Evolutionary conservation across 2,888 invertebrate species (phyloP).

Genomic region (Osmoderma eremita): DNA sequence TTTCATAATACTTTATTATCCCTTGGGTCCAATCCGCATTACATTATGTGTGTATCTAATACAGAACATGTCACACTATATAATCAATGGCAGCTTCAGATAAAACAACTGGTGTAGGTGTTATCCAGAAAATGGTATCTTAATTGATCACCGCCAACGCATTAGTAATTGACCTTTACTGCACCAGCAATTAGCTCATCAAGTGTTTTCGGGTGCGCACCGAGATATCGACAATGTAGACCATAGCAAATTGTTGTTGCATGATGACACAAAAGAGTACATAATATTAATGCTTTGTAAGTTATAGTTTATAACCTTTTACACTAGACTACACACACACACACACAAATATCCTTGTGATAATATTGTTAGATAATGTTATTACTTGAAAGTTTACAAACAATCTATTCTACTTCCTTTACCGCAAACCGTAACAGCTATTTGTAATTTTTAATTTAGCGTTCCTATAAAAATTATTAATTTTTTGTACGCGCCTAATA

Average conservation of each 20-base stretch:
- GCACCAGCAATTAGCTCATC: background rate
- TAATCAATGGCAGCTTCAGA: too few relatives aligned
- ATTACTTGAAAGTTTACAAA: background rate
- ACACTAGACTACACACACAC: background rate
- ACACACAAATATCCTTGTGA: background rate
- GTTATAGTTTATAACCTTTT: too few relatives aligned
- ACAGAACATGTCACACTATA: too few relatives aligned
- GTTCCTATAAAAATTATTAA: background rate
- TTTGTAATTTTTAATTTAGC: slow-evolving; percentile 15
- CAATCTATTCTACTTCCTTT: slow-evolving; percentile 8
- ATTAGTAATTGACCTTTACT: slow-evolving; percentile 12
- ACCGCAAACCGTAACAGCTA: slow-evolving; percentile 16
- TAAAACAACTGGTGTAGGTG: too few relatives aligned
- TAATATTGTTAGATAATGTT: background rate
- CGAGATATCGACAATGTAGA: background rate
- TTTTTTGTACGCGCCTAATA: background rate
- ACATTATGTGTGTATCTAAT: too few relatives aligned
- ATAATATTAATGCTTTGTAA: background rate
- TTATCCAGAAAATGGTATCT: background rate
- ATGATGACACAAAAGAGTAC: background rate
- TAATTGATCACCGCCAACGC: slow-evolving; percentile 2
- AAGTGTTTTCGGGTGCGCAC: background rate
- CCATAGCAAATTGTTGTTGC: background rate
- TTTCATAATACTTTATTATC: too few relatives aligned
- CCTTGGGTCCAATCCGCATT: too few relatives aligned